Conservation (phyloP, 2,888 invertebrate genomes). For the Calliscelio sp. region DNA sequence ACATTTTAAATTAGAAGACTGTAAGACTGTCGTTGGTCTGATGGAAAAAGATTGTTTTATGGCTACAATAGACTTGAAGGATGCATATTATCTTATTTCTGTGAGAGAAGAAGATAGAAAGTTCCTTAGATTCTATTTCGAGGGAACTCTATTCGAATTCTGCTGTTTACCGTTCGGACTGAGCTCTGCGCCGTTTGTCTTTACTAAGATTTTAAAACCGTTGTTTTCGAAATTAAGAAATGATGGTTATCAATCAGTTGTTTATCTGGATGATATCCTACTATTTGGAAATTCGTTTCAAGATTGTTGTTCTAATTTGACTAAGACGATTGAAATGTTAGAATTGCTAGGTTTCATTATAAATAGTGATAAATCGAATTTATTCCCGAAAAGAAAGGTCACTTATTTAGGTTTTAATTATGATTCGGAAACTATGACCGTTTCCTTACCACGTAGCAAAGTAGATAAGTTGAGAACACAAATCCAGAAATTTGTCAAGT, state of each 20-base stretch:
- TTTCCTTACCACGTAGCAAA: no score
- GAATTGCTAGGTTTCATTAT: slow-evolving; percentile 2
- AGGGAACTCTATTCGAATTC: slow-evolving; percentile 64
- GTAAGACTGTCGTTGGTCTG: slow-evolving; percentile 42
- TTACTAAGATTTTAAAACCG: slow-evolving; percentile 71
- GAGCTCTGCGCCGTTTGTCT: slow-evolving; percentile 68
- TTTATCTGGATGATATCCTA: slow-evolving; percentile 71
- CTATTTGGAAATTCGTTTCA: not conserved
- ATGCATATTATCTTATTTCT: slow-evolving; percentile 59
- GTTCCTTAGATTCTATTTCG: slow-evolving; percentile 67
- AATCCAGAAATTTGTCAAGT: no score
- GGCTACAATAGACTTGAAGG: slow-evolving; percentile 52
- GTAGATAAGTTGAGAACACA: no score
- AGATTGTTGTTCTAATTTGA: not conserved
- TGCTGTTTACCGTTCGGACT: slow-evolving; percentile 66
- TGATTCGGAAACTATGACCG: no score
- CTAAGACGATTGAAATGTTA: not conserved
- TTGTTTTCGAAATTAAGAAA: slow-evolving; percentile 49
- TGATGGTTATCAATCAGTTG: slow-evolving; percentile 28
- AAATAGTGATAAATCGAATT: no score
- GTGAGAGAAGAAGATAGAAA: slow-evolving; percentile 53
- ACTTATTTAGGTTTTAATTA: no score
- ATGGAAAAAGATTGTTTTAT: slow-evolving; percentile 36
- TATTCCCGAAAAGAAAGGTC: no score
- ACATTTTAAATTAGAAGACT: slow-evolving; percentile 69